Conservation (phyloP, 2,113 vertebrate species). For the Myrmophylax atrothorax region DNA sequence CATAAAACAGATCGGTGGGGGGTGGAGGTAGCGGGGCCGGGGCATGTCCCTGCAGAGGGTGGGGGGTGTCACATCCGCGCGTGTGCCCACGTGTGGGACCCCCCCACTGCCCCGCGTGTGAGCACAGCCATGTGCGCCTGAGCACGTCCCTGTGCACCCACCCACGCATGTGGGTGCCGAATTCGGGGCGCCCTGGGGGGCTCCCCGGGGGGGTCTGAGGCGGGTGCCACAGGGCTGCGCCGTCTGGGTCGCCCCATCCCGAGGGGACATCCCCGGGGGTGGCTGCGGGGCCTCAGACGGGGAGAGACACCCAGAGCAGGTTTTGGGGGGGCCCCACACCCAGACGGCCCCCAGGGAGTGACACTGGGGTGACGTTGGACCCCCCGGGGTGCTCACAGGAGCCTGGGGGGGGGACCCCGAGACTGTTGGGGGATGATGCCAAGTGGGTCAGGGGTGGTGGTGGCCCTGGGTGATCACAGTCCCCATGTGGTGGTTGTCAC, state of each 20-base stretch:
- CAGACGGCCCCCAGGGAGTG: not conserved
- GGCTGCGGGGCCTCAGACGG: not conserved
- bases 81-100: not conserved
- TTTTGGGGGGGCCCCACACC: not conserved
- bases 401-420: not conserved
- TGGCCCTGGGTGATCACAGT: not conserved
- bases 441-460: fast-evolving
- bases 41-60: fast-evolving
- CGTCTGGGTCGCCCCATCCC: not conserved
- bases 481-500: not conserved
- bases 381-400: not conserved
- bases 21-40: not conserved
- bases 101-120: not conserved
- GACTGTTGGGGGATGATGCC: fast-evolving
- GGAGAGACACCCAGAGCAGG: not conserved
- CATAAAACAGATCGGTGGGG: not conserved
- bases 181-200: not conserved
- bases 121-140: not conserved
- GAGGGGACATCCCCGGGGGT: not conserved
- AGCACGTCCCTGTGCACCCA: not conserved
- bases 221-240: not conserved
- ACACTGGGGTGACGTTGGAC: not conserved
- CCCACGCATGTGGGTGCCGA: not conserved
- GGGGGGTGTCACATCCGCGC: not conserved
- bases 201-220: not conserved